phyloP scores from a whole-genome alignment of 2,888 invertebrate species.

The Macrophya annulata region DNA sequence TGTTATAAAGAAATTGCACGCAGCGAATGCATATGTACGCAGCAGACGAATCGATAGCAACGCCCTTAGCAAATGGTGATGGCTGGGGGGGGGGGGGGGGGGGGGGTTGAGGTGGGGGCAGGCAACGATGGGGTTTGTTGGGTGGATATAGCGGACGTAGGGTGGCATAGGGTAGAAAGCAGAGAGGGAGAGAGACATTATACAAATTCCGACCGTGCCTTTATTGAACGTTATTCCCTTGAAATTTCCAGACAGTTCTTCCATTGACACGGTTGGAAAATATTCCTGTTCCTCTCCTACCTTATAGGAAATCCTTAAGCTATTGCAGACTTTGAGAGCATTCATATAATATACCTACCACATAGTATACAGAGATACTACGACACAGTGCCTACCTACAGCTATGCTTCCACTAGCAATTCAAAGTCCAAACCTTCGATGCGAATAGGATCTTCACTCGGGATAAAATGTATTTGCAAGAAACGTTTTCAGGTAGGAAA shows the following conservation, averaged over 20 bases:
- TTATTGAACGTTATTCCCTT: conserved; percentile 54
- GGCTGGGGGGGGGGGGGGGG: conserved; percentile 43
- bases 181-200: conserved; percentile 52
- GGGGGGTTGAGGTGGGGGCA: conserved; percentile 33
- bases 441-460: neutral
- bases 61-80: conserved; percentile 55
- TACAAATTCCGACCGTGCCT: conserved; percentile 54
- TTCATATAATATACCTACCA: neutral
- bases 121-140: conserved; percentile 44
- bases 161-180: conserved; percentile 45
- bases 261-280: conserved; percentile 36
- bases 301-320: conserved; percentile 20
- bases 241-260: conserved; percentile 52
- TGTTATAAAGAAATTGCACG: conserved; percentile 51
- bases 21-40: conserved; percentile 48
- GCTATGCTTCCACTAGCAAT: neutral
- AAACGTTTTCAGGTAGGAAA: neutral
- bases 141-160: conserved; percentile 39
- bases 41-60: conserved; percentile 56
- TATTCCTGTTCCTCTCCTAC: conserved; percentile 3
- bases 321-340: neutral
- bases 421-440: neutral
- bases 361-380: neutral
- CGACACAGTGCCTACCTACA: neutral
- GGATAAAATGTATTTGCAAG: neutral